Evolutionary conservation across 2,888 invertebrate species (phyloP).

Genomic region (Ferdinandea cuprea): DNA sequence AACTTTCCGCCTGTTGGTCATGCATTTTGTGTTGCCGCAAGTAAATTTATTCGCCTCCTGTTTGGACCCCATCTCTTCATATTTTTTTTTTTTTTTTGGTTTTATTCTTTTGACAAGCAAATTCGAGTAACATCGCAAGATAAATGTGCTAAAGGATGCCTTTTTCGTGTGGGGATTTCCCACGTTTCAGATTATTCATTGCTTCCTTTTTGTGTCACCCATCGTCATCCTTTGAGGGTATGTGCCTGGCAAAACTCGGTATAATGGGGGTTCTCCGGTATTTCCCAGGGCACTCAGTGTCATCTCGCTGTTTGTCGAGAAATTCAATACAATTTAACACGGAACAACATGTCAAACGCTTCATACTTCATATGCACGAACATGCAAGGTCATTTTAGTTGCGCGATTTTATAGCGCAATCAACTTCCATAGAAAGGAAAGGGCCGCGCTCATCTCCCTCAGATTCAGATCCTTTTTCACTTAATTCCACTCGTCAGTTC

Average conservation of each 20-base stretch:
- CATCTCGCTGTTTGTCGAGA: background rate
- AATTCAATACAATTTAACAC: constrained; percentile 9
- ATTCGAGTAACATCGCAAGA: constrained; percentile 43
- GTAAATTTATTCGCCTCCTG: constrained; percentile 60
- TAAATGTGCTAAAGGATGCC: constrained; percentile 56
- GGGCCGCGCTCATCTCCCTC: background rate
- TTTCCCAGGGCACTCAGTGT: constrained; percentile 12
- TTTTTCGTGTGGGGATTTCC: constrained; percentile 39
- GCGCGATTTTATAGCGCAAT: background rate
- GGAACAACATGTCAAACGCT: constrained; percentile 7
- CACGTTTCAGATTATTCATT: constrained; percentile 41
- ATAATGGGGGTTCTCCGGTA: constrained; percentile 15
- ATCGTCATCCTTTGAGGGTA: background rate
- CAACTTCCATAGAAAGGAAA: background rate
- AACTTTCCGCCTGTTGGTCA: constrained; percentile 64
- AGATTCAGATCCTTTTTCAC: background rate
- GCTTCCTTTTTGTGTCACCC: constrained; percentile 3
- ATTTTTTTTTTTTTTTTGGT: background rate
- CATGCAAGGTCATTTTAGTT: background rate
- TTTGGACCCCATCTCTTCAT: constrained; percentile 23
- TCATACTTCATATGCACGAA: background rate
- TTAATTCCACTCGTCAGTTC: constrained; percentile 2
- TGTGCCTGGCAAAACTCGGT: background rate
- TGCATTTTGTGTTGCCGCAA: constrained; percentile 42
- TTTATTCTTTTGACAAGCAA: constrained; percentile 18